Percentiles rank a stretch among this genome's conserved stretches.
Conservation (phyloP, 2,113 vertebrate genomes). For the Crocuta crocuta region DNA sequence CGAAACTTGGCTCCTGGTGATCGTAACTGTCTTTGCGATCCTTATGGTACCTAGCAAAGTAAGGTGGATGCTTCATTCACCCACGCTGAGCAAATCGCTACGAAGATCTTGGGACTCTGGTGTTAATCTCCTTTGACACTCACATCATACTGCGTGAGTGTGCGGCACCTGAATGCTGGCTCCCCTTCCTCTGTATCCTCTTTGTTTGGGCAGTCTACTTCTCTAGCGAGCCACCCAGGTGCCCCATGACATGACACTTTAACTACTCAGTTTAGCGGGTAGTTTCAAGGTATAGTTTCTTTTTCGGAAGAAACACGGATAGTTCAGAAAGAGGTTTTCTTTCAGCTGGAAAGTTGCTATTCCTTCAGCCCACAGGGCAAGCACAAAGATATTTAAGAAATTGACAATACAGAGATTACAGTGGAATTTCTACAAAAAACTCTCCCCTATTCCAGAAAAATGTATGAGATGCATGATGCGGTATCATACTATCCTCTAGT, state of each 20-base stretch:
- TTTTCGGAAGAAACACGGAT: neutral
- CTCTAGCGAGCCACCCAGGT: neutral
- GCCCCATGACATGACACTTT: neutral
- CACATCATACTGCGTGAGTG: neutral
- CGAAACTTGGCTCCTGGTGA: neutral
- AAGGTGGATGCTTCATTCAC: neutral
- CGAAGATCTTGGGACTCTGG: neutral
- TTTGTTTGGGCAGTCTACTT: neutral
- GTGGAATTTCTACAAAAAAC: neutral
- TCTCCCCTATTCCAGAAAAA: neutral
- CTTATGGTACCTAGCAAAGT: rapidly evolving
- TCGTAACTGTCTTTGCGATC: neutral
- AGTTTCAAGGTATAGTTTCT: neutral
- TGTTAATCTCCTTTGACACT: neutral
- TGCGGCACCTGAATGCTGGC: neutral
- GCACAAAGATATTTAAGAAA: neutral
- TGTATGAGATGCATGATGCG: neutral
- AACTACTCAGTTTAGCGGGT: neutral
- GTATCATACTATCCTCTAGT: neutral
- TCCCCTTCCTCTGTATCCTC: neutral
- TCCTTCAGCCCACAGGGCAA: neutral
- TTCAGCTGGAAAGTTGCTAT: neutral
- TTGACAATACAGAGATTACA: neutral
- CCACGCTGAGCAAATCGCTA: neutral
- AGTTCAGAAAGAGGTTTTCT: neutral